phyloP scores from a whole-genome alignment of 2,888 invertebrate species.

The Lapara coniferarum region DNA sequence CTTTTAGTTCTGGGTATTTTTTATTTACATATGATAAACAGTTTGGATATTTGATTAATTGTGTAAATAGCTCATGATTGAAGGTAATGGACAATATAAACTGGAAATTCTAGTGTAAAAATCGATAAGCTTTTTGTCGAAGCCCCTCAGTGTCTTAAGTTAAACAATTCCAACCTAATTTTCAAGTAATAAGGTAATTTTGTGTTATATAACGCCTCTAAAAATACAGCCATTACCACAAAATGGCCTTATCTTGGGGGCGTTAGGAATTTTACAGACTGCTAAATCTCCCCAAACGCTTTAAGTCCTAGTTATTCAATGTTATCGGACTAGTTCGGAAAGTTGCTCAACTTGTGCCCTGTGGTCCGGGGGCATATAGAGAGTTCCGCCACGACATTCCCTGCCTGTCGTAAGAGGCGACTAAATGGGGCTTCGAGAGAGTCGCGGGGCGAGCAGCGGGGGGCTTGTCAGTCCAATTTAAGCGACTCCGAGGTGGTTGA shows the following conservation, averaged over 20 bases:
- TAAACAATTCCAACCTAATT: background rate
- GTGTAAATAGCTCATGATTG: too few relatives aligned
- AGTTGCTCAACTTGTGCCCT: conserved; percentile 8
- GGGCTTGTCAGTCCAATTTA: too few relatives aligned
- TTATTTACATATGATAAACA: too few relatives aligned
- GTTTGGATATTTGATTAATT: background rate
- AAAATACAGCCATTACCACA: conserved; percentile 13
- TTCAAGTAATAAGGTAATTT: background rate
- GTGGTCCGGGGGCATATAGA: too few relatives aligned
- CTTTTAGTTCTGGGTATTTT: background rate
- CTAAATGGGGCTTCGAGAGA: too few relatives aligned
- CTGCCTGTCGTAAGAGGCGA: too few relatives aligned
- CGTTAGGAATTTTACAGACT: conserved; percentile 16
- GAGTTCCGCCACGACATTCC: too few relatives aligned
- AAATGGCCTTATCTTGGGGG: background rate
- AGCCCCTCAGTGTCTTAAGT: background rate
- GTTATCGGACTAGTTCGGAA: conserved; percentile 5
- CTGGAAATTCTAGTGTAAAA: background rate
- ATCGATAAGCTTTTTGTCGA: background rate
- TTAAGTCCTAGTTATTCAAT: conserved; percentile 1
- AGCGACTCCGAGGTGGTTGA: too few relatives aligned
- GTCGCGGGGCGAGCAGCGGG: too few relatives aligned
- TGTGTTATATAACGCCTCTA: conserved; percentile 7
- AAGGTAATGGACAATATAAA: too few relatives aligned
- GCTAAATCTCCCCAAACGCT: background rate